Evolutionary conservation across 2,113 vertebrate genomes (phyloP).

Genomic region (Rhynchopsitta pachyrhyncha): DNA sequence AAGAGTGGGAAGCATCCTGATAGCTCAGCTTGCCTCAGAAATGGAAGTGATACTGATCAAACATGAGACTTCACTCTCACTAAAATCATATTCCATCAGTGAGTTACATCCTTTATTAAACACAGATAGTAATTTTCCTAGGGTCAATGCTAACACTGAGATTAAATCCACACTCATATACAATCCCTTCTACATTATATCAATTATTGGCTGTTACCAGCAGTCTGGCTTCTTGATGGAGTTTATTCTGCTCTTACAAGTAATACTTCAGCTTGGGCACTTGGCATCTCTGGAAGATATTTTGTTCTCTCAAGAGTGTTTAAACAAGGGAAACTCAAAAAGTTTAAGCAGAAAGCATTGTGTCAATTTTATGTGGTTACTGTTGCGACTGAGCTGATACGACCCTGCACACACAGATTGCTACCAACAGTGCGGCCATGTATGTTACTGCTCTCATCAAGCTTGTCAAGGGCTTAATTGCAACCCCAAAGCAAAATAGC

Average conservation of each 20-base stretch:
- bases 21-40: background rate
- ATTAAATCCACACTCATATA: background rate
- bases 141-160: background rate
- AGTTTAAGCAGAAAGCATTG: background rate
- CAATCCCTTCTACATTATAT: background rate
- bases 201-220: background rate
- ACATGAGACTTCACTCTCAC: background rate
- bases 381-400: background rate
- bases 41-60: background rate
- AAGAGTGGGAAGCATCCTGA: background rate
- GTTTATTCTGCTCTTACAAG: background rate
- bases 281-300: background rate
- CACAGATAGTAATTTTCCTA: background rate
- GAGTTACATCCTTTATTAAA: background rate
- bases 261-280: background rate
- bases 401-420: background rate
- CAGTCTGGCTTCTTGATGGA: background rate
- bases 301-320: background rate
- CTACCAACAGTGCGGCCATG: background rate
- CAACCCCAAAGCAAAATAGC: background rate
- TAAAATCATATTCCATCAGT: background rate
- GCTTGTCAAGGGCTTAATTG: background rate
- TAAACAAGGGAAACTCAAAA: conserved; percentile 26
- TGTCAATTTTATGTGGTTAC: background rate
- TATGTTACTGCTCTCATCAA: background rate